Evolutionary conservation across 2,888 invertebrate genomes (phyloP).

Genomic region (Pyrrhosoma nymphula): DNA sequence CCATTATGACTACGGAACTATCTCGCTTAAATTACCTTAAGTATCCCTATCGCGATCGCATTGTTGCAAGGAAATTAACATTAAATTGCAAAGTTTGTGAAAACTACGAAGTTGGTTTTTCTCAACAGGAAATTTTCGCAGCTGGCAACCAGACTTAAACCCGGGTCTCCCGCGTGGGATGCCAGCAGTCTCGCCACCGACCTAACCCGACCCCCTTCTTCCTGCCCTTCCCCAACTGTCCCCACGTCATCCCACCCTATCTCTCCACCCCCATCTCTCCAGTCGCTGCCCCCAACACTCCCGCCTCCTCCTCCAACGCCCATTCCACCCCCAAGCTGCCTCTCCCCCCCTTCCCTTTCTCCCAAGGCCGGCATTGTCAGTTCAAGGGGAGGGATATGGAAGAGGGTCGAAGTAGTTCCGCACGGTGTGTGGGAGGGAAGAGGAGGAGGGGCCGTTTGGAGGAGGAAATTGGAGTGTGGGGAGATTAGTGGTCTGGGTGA

Average conservation of each 20-base stretch:
- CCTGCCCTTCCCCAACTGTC: conserved; percentile 21
- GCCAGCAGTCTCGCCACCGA: not conserved
- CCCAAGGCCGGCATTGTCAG: conserved; percentile 64
- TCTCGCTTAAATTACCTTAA: too few species aligned
- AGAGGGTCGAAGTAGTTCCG: conserved; percentile 5
- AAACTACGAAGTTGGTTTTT: too few species aligned
- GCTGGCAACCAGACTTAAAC: too few species aligned
- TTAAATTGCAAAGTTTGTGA: too few species aligned
- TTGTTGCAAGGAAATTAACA: too few species aligned
- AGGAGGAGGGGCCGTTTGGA: not conserved
- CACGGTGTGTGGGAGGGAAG: not conserved
- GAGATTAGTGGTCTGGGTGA: not conserved
- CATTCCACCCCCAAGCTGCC: not conserved
- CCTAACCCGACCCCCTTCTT: not conserved
- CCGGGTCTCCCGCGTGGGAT: not conserved
- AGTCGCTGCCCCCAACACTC: not conserved
- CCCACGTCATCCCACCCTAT: not conserved
- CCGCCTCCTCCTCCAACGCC: not conserved
- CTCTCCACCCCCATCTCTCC: not conserved
- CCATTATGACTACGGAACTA: too few species aligned
- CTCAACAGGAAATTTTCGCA: too few species aligned
- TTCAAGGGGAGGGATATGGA: conserved; percentile 19
- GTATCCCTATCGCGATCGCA: too few species aligned
- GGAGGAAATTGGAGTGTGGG: not conserved
- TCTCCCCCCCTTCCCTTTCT: not conserved